Conservation (phyloP, 2,113 vertebrate species). For the Lampris incognitus region DNA sequence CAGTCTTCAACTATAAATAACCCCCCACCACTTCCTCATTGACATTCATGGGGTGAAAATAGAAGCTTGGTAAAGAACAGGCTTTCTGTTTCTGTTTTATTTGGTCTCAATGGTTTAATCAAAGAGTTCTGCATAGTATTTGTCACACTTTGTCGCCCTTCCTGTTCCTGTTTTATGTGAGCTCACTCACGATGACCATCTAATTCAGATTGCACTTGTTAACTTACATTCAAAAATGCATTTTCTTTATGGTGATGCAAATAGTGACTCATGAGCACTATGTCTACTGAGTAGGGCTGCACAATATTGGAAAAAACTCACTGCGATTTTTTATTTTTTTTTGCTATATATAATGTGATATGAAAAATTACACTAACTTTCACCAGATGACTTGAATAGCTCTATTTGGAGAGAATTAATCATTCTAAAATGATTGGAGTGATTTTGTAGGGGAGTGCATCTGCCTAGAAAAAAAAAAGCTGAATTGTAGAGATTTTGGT, state of each 20-base stretch:
- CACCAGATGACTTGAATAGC: too few relatives aligned
- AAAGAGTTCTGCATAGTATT: slow-evolving; percentile 53
- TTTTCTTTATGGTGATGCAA: neutral
- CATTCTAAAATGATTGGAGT: too few relatives aligned
- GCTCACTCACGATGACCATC: slow-evolving; percentile 13
- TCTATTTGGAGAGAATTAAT: too few relatives aligned
- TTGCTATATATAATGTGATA: too few relatives aligned
- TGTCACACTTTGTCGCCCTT: slow-evolving; percentile 46
- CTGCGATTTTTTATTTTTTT: too few relatives aligned
- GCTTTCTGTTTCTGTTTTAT: slow-evolving; percentile 57
- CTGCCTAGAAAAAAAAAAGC: too few relatives aligned
- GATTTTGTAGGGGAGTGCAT: too few relatives aligned
- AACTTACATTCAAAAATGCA: slow-evolving; percentile 11
- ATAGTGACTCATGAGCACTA: neutral
- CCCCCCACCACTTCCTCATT: slow-evolving; percentile 55
- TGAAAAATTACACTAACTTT: too few relatives aligned
- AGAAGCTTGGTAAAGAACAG: slow-evolving; percentile 44
- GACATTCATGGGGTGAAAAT: slow-evolving; percentile 70
- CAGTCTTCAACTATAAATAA: slow-evolving; percentile 71
- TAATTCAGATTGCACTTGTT: slow-evolving; percentile 23
- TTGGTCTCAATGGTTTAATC: slow-evolving; percentile 65
- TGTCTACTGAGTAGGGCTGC: neutral
- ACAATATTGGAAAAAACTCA: too few relatives aligned
- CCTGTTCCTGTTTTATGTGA: neutral
- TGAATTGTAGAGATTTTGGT: too few relatives aligned